A percentile compares a stretch with the other conserved stretches of the same genome.
Conservation (phyloP, 2,888 invertebrate species). For the Drosophila ustulata region DNA sequence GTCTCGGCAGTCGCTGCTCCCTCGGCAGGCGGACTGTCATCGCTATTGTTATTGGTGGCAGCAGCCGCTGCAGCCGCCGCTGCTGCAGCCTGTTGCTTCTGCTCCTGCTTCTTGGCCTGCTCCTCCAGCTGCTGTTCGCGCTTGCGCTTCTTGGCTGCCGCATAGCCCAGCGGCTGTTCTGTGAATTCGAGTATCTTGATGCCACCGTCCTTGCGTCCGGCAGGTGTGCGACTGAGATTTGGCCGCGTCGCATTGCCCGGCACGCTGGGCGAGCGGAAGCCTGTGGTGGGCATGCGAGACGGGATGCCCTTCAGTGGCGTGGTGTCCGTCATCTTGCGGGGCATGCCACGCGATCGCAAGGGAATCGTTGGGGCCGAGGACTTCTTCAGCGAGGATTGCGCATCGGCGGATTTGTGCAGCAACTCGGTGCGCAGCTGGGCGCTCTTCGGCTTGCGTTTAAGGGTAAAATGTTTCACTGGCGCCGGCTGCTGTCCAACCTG, state of each 20-base stretch:
- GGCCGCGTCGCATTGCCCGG: conserved; percentile 84
- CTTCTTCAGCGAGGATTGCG: conserved; percentile 94
- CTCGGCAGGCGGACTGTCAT: conserved; percentile 69
- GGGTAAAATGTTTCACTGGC: conserved; percentile 95
- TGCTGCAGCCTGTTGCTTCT: conserved; percentile 83
- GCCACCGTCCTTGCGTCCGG: conserved; percentile 93
- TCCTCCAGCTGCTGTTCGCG: conserved; percentile 91
- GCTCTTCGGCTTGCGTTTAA: conserved; percentile 97
- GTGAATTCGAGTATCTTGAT: conserved; percentile 97
- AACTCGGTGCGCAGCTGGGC: conserved; percentile 95
- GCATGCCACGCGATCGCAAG: conserved; percentile 94
- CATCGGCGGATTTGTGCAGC: conserved; percentile 95
- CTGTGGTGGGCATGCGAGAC: conserved; percentile 90
- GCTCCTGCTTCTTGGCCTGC: conserved; percentile 88
- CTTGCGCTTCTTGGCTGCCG: conserved; percentile 94
- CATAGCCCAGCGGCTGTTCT: conserved; percentile 94
- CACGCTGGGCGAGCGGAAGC: conserved; percentile 86
- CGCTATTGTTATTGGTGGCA: conserved; percentile 59
- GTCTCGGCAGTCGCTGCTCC: conserved; percentile 59
- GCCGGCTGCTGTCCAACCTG: conserved; percentile 93
- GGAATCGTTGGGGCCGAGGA: conserved; percentile 95
- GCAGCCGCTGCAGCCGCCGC: conserved; percentile 82
- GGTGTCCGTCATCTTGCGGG: conserved; percentile 98
- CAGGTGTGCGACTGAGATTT: conserved; percentile 88
- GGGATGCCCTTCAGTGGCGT: conserved; percentile 97